Conservation (phyloP, 2,113 vertebrate species). For the Poecilia latipinna region DNA sequence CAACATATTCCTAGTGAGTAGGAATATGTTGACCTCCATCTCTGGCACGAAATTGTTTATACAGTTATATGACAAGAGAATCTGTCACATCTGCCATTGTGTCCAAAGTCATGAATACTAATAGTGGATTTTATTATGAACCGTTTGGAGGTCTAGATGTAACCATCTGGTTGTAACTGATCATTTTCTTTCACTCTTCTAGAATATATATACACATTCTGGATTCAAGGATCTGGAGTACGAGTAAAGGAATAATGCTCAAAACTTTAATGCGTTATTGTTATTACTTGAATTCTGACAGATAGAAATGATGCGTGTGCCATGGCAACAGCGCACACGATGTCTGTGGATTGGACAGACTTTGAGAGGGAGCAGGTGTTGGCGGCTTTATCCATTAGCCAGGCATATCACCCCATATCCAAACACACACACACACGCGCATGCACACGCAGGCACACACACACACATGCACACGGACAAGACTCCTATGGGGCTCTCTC, state of each 20-base stretch:
- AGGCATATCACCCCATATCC: constrained; percentile 16
- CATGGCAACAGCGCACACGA: constrained; percentile 48
- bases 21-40: background rate
- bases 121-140: too few relatives aligned
- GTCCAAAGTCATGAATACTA: background rate
- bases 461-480: background rate
- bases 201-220: background rate
- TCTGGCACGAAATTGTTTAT: background rate
- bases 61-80: background rate
- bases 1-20: background rate
- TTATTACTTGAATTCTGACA: background rate
- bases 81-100: background rate
- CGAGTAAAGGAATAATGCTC: background rate
- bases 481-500: constrained; percentile 36
- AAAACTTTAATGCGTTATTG: constrained; percentile 11
- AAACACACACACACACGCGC: constrained; percentile 24
- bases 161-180: background rate
- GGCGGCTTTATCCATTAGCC: constrained; percentile 58
- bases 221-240: background rate
- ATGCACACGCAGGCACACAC: background rate
- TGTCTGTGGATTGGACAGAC: constrained; percentile 26
- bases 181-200: background rate
- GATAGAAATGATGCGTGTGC: constrained; percentile 28
- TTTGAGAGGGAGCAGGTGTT: constrained; percentile 68
- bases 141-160: background rate